Conservation (phyloP, 53 echinoderm and acorn worm species). For the Echinometra lucunter region DNA sequence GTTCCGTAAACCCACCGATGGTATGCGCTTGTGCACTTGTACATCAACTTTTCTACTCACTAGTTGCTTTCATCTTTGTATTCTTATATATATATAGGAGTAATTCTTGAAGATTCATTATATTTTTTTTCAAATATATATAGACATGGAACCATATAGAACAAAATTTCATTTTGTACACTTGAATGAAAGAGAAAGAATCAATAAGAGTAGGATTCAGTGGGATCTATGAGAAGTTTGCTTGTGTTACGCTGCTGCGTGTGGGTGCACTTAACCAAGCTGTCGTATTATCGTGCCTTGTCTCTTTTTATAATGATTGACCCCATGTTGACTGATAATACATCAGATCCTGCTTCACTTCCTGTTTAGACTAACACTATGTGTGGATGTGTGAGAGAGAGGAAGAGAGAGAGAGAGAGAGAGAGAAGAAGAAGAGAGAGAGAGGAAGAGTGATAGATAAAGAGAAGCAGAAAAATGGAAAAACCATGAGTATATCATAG, state of each 20-base stretch:
- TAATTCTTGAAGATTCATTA: too few species aligned
- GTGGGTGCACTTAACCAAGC: background rate
- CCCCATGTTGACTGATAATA: constrained; percentile 34
- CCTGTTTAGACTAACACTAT: background rate
- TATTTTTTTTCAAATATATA: too few species aligned
- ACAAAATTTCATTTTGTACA: too few species aligned
- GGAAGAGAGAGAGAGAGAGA: background rate
- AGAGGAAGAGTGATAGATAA: background rate
- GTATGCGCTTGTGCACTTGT: too few species aligned
- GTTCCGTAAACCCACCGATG: too few species aligned
- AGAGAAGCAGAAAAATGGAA: background rate
- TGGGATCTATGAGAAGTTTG: background rate
- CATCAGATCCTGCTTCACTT: constrained; percentile 1
- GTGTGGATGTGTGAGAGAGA: background rate
- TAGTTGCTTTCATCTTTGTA: too few species aligned
- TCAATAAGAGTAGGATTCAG: background rate
- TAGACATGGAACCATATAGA: too few species aligned
- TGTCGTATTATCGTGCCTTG: background rate
- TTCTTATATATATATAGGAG: too few species aligned
- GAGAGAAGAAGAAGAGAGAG: background rate
- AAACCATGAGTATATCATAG: too few species aligned
- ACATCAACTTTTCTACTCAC: too few species aligned
- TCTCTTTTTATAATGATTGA: background rate
- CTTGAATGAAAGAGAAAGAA: background rate
- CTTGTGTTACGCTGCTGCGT: too few species aligned